Evolutionary conservation across 1,140 invertebrate species (phyloP), one percentile per base, ranked within the genome.

Genomic region (Drosophila sulfurigaster): DNA sequence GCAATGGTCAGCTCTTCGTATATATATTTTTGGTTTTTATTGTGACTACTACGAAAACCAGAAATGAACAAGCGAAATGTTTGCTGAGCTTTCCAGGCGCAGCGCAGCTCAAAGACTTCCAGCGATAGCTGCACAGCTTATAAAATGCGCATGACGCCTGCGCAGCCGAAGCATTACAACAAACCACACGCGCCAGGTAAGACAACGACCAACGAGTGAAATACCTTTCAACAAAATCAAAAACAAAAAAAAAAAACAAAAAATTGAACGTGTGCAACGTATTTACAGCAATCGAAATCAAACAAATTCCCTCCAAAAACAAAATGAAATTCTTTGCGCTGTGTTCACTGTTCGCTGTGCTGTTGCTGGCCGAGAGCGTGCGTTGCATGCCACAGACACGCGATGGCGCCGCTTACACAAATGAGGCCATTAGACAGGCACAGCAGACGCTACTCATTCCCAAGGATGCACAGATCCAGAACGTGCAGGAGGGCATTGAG

Each of bases 341-440:
- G 57, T 91, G 80, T 56, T 75, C 78, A 5, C 59, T 93, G n/a
- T 45, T 88, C 35, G 85, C 80, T 58, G 38, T 95, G 20, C 79
- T 93, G 72, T 83, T 93, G 74, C 28, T 94, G 62, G 93, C 94
- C 68, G 93, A 93, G 63, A 79, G 92, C 16, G 94, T 93, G 43
- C 81, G 93, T 4, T 95, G 95, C n/a, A 94, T 94, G 41, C 96
- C 95, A 0, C 95, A 96, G 92, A 67, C 58, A 1, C 95, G 96
- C 75, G 96, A 97, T 78, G 96, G 96, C 0, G 95, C 95, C 20
- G 95, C 94, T 59, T 97, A 96, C 92, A 96, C 96, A 68, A 96
- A 96, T 79, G 96, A 97, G 89, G 96, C 96, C n/a, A 97, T 97
- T 82, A 94, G 95, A 63, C 96, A 97, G 93, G 96, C 96, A 0